Base-by-base conservation (phyloP, 1,140 invertebrate species). In the Tetranychus cinnabarinus region DNA sequence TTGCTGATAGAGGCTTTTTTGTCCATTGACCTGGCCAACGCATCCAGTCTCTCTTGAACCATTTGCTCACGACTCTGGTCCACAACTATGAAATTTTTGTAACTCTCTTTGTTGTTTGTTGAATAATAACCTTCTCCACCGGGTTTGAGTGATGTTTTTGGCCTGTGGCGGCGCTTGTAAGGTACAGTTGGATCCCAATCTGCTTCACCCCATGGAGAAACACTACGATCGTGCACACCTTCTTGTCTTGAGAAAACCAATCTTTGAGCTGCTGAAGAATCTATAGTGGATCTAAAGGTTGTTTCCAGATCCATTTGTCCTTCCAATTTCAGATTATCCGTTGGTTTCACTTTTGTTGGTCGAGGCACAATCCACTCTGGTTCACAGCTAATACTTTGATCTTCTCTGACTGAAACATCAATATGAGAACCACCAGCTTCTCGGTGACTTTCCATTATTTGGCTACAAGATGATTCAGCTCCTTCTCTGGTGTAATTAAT, bases 21-120 rank as follows among this genome's bases (percentile, higher is more conserved):
- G 10, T 42, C 39, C 39, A 42, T 42, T 10, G 39, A 42, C 10
- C 39, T 5, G 0, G 39, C 39, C 10, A 42, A 42, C 5, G 39
- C 39, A 31, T 52, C 50, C 12, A 52, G 15, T 33, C 50, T 13
- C 12, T 52, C 50, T 52, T 52, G 50, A 23, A 52, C 50, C 50
- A 52, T 2, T 23, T 52, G n/a, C 6, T 52, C 50, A 6, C 50
- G n/a, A 52, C 50, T 52, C 2, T 34, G 15, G 33, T 47, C 58
- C 7, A 59, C 58, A 13, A 59, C 35, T 48, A 59, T 37, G 35
- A 59, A 59, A 13, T 59, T 59, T 54, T 59, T 59, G 37, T 59
- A 59, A 15, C n/a, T 36, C 15, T 59, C 58, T 33, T 50, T 31
- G 48, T 59, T 59, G 37, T 3, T 5, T 33, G 58, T 59, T n/a